These are phyloP conservation scores for Herminia tarsipennalis DNA, from an alignment of 2,888 invertebrate genomes.

Conservation along the genomic window DNA sequence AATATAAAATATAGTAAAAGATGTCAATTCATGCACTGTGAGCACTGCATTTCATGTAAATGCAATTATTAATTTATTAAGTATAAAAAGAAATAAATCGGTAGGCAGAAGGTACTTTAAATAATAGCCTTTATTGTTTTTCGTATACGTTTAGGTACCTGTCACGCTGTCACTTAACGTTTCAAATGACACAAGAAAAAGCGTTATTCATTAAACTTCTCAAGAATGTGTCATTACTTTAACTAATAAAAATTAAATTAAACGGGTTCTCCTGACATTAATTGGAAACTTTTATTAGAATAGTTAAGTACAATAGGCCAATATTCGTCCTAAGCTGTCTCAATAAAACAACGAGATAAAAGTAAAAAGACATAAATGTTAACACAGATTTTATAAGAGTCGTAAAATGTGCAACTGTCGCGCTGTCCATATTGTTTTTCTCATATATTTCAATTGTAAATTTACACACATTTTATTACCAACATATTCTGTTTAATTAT, in stretches of 20 bases:
- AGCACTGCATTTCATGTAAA: background rate
- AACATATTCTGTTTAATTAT: background rate
- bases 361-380: constrained; percentile 9
- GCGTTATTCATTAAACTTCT: no score
- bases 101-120: no score
- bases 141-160: no score
- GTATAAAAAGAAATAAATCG: no score
- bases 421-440: background rate
- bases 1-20: no score
- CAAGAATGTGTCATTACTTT: background rate
- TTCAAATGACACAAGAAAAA: no score
- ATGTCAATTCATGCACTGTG: background rate
- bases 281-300: constrained; percentile 2
- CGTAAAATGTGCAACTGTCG: constrained; percentile 24
- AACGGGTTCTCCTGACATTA: background rate
- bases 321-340: constrained; percentile 6
- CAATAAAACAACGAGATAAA: constrained; percentile 19
- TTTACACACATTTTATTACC: background rate
- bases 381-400: constrained; percentile 18
- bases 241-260: constrained; percentile 3
- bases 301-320: background rate
- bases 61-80: no score
- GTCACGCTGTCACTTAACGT: no score
- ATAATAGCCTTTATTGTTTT: no score
- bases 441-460: background rate